These are phyloP conservation scores for Leiothrix lutea DNA, from an alignment of 2,113 vertebrate genomes.

Conservation along the genomic window DNA sequence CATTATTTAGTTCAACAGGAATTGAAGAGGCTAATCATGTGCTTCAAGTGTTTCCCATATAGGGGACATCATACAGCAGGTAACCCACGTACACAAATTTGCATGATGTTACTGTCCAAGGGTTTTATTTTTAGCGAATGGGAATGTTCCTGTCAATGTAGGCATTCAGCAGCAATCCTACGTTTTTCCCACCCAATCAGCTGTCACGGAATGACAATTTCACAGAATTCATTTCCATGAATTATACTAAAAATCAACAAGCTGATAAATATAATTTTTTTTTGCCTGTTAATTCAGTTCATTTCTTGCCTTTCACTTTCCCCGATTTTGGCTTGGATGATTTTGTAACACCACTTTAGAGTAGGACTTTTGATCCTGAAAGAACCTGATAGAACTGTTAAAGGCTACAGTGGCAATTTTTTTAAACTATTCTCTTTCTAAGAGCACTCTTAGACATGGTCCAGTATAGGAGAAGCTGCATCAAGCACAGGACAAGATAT, in stretches of 20 bases:
- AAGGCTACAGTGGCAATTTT: not conserved
- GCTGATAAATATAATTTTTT: not conserved
- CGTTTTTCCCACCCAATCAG: constrained; percentile 3
- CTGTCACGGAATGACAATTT: not conserved
- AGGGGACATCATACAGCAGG: not conserved
- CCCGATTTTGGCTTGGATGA: not conserved
- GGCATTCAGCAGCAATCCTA: not conserved
- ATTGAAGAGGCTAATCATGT: not conserved
- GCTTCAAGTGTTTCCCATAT: not conserved
- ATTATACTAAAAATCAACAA: constrained; percentile 15
- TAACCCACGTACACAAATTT: not conserved
- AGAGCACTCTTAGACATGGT: not conserved
- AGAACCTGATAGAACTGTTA: not conserved
- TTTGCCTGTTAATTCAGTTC: not conserved
- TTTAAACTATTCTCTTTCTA: not conserved
- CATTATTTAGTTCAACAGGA: not conserved
- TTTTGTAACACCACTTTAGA: not conserved
- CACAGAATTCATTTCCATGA: not conserved
- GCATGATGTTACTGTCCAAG: not conserved
- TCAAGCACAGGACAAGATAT: not conserved
- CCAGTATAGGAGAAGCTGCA: not conserved
- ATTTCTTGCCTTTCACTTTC: not conserved
- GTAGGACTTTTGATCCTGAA: not conserved
- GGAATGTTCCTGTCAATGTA: constrained; percentile 14
- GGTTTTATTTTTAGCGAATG: constrained; percentile 3